These are phyloP conservation scores for Lysandra coridon DNA, from an alignment of 2,888 invertebrate genomes.

Conservation along the genomic window DNA sequence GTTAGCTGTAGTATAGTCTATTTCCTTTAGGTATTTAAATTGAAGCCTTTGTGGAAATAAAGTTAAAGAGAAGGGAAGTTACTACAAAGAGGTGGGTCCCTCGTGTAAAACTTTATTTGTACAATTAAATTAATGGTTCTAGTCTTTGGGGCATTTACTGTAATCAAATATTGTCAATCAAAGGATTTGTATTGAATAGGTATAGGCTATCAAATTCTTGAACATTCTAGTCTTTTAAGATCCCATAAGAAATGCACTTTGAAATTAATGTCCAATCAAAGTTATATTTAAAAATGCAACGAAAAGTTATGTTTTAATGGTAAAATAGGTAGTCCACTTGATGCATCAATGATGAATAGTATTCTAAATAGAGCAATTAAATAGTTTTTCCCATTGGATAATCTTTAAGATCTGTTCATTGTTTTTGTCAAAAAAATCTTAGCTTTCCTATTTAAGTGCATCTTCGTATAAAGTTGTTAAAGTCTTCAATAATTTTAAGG, in stretches of 20 bases:
- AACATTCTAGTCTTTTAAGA: background rate
- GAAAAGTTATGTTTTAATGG: too few relatives aligned
- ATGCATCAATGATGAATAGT: too few relatives aligned
- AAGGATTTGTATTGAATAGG: background rate
- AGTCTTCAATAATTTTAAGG: too few relatives aligned
- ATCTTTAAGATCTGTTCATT: too few relatives aligned
- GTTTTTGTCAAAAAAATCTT: too few relatives aligned
- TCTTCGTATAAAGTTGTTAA: too few relatives aligned
- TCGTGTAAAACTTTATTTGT: conserved; percentile 20
- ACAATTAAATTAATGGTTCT: conserved; percentile 10
- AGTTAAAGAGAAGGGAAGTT: conserved; percentile 2
- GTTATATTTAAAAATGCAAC: too few relatives aligned
- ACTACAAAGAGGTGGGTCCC: conserved; percentile 7
- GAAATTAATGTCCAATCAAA: too few relatives aligned
- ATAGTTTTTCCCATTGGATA: too few relatives aligned
- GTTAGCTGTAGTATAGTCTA: background rate
- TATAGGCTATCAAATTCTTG: background rate
- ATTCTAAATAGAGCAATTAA: too few relatives aligned
- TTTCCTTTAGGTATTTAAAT: conserved; percentile 15
- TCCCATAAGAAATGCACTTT: background rate
- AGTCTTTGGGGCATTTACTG: background rate
- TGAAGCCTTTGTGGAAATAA: background rate
- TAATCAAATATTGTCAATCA: background rate
- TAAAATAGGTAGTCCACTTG: too few relatives aligned
- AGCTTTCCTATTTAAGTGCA: too few relatives aligned